These are phyloP conservation scores for Phaonia tiefii DNA, from an alignment of 2,888 invertebrate species.

Conservation along the genomic window DNA sequence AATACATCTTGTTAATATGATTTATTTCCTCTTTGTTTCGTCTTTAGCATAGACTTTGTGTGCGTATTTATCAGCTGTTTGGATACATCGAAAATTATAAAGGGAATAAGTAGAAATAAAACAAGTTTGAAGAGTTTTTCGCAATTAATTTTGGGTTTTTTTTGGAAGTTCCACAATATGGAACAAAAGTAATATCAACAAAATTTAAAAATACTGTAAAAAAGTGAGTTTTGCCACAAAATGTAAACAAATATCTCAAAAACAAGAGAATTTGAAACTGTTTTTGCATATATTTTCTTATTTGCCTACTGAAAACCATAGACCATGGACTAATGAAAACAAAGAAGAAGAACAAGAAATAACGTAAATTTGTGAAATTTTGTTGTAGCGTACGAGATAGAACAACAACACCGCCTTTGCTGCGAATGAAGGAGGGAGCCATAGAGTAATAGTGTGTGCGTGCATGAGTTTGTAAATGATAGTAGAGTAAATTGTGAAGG, in stretches of 20 bases:
- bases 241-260: too few relatives aligned
- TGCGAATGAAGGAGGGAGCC: constrained; percentile 36
- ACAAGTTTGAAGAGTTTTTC: too few relatives aligned
- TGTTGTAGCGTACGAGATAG: constrained; percentile 47
- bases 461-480: constrained; percentile 67
- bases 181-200: too few relatives aligned
- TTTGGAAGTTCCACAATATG: neutral
- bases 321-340: constrained; percentile 63
- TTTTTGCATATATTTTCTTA: constrained; percentile 45
- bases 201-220: too few relatives aligned
- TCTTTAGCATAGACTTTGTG: too few relatives aligned
- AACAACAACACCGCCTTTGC: constrained; percentile 20
- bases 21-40: too few relatives aligned
- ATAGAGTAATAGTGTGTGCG: constrained; percentile 47
- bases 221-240: too few relatives aligned
- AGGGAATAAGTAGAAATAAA: too few relatives aligned
- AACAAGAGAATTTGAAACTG: too few relatives aligned
- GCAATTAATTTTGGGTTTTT: neutral
- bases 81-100: neutral
- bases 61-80: constrained; percentile 13
- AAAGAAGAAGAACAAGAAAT: constrained; percentile 63
- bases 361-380: constrained; percentile 51
- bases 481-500: constrained; percentile 47
- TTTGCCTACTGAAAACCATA: too few relatives aligned
- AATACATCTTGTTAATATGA: too few relatives aligned